Evolutionary conservation across 2,888 invertebrate species (phyloP), one percentile per base, ranked within the genome.

Genomic region (Campoletis raptor): DNA sequence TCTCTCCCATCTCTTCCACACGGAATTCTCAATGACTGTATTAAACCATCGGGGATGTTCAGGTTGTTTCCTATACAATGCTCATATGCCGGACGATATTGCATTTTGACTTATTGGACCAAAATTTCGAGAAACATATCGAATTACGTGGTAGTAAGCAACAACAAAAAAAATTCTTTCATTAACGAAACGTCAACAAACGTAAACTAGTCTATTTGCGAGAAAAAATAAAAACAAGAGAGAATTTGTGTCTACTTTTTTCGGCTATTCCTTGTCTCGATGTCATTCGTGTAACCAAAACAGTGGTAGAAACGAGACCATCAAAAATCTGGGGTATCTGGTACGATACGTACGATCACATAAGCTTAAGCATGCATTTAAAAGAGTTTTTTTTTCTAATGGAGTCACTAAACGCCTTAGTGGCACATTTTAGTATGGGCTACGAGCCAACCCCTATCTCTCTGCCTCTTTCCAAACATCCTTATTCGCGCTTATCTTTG

Each of bases 1-100:
- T 86, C 86, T 84, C 89, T 45, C n/a, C 89, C 88, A 79, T 87
- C 89, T 85, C 83, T 36, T 67, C 52, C 61, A 37, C 42, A 76
- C 64, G 42, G 45, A 78, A 70, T 82, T 79, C 42, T 42, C 54
- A 52, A n/a, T 67, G 73, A 66, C n/a, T 66, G 10, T 52, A 21
- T 42, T 18, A 36, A 84, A 42, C 64, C 69, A 76, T 78, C 61
- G 64, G 42, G 52, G 80, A 76, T 15, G 40, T 36, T 76, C 40
- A 21, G 30, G 48, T 37, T 37, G n/a, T 54, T 45, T 66, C 30
- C 40, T 21, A 67, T 0, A 21, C 30, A 54, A 57, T 36, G 37
- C 37, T 61, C 15, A 52, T 70, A 48, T 40, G 57, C 42, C 4
- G 24, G 15, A 73, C 40, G 18, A 70, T 70, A 80, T 36, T 80